phyloP scores from a whole-genome alignment of 2,888 invertebrate species.

The Ptilodon capucinus region DNA sequence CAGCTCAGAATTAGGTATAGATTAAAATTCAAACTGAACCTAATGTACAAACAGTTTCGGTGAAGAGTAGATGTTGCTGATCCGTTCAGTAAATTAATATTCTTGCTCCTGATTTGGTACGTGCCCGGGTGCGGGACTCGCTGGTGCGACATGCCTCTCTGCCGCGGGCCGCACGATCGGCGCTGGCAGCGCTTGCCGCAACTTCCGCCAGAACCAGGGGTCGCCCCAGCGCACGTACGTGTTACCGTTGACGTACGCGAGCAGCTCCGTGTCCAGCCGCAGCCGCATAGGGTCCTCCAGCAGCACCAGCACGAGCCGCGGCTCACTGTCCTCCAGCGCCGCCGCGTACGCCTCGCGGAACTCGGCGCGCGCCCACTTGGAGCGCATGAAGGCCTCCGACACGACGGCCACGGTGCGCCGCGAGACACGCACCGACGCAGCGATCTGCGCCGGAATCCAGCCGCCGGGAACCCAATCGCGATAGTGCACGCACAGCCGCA shows the following conservation, averaged over 20 bases:
- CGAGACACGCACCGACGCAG: slow-evolving; percentile 1
- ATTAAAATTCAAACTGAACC: too few species aligned
- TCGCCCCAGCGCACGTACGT: background rate
- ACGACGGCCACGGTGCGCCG: background rate
- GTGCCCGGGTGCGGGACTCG: too few species aligned
- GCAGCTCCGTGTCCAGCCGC: background rate
- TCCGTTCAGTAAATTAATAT: too few species aligned
- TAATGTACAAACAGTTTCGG: too few species aligned
- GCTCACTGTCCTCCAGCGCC: background rate
- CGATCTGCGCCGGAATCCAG: background rate
- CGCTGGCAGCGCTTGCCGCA: background rate
- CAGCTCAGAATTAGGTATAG: too few species aligned
- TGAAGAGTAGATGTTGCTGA: too few species aligned
- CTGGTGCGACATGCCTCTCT: too few species aligned
- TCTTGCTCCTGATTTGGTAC: too few species aligned
- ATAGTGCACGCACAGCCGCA: background rate
- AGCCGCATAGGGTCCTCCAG: background rate
- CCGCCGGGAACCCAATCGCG: background rate
- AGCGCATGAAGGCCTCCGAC: background rate
- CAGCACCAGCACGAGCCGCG: background rate
- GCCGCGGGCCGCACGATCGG: background rate
- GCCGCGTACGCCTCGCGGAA: background rate
- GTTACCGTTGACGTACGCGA: background rate
- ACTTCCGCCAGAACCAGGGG: background rate
- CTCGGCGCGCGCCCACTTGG: background rate